Evolutionary conservation across 2,797 vertebrate genomes (phyloP).

Genomic region (Crax fasciolata): DNA sequence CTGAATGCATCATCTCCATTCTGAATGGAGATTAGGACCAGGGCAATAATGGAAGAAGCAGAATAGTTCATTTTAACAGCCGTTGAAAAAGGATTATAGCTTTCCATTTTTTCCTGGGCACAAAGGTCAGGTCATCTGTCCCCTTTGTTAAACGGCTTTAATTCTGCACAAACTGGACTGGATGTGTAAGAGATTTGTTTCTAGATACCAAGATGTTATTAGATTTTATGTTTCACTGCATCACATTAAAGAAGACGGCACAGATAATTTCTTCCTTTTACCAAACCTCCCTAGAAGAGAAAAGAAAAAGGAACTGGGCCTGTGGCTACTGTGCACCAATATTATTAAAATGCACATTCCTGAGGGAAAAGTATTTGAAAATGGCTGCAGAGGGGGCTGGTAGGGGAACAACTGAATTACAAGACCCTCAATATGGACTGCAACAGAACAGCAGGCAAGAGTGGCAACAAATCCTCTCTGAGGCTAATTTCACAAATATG

Average conservation of each 20-base stretch:
- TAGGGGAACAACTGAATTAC: neutral
- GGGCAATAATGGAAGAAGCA: constrained; percentile 39
- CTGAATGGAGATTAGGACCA: neutral
- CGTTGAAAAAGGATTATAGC: constrained; percentile 20
- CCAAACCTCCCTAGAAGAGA: neutral
- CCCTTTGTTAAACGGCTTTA: constrained; percentile 33
- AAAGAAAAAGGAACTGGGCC: neutral
- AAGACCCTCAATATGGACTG: neutral
- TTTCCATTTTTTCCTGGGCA: constrained; percentile 23
- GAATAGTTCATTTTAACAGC: constrained; percentile 48
- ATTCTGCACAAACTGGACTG: constrained; percentile 25
- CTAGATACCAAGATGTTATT: neutral
- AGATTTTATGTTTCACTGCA: neutral
- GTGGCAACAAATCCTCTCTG: neutral
- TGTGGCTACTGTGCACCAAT: neutral
- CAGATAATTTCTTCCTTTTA: neutral
- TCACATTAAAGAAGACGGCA: neutral
- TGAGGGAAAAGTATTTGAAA: neutral
- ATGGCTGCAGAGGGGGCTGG: neutral
- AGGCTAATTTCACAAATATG: neutral
- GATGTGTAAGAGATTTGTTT: constrained; percentile 3
- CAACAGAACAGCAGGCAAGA: neutral
- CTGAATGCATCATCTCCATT: neutral
- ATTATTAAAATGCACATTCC: neutral
- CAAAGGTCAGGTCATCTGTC: constrained; percentile 27